Evolutionary conservation across 2,888 invertebrate species (phyloP).

Genomic region (Osmoderma eremita): DNA sequence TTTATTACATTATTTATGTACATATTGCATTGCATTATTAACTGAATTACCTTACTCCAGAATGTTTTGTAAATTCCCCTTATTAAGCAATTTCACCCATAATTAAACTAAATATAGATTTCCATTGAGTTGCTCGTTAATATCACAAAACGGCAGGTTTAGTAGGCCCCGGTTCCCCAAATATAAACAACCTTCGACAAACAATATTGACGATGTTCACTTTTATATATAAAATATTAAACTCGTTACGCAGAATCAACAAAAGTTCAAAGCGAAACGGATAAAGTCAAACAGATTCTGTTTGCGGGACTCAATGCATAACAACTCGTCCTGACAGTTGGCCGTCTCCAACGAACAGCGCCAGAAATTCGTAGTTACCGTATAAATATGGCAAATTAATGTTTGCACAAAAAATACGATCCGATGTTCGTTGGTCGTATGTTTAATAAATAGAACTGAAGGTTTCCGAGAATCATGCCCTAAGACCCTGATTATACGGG

Average conservation of each 20-base stretch:
- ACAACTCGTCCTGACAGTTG: slow-evolving; percentile 10
- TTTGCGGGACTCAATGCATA: slow-evolving; percentile 21
- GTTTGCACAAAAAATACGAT: slow-evolving; percentile 24
- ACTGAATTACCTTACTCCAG: no score
- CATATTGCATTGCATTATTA: no score
- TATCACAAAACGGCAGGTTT: no score
- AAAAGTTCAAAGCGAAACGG: slow-evolving; percentile 37
- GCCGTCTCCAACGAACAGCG: neutral
- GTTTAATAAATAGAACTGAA: neutral
- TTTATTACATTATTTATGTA: no score
- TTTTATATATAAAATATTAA: slow-evolving; percentile 31
- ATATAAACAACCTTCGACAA: slow-evolving; percentile 1
- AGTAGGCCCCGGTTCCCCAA: neutral
- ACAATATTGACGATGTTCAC: slow-evolving; percentile 32
- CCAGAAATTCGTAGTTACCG: neutral
- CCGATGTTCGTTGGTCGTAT: neutral
- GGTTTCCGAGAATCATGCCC: neutral
- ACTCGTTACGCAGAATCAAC: slow-evolving; percentile 35
- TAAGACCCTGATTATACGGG: no score
- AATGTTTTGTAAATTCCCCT: no score
- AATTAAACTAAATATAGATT: no score
- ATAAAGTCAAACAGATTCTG: slow-evolving; percentile 37
- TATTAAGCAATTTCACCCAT: no score
- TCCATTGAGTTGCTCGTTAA: no score
- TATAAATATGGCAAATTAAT: slow-evolving; percentile 24